phyloP scores from a whole-genome alignment of 2,113 vertebrate species.

The Paradoxurus hermaphroditus region DNA sequence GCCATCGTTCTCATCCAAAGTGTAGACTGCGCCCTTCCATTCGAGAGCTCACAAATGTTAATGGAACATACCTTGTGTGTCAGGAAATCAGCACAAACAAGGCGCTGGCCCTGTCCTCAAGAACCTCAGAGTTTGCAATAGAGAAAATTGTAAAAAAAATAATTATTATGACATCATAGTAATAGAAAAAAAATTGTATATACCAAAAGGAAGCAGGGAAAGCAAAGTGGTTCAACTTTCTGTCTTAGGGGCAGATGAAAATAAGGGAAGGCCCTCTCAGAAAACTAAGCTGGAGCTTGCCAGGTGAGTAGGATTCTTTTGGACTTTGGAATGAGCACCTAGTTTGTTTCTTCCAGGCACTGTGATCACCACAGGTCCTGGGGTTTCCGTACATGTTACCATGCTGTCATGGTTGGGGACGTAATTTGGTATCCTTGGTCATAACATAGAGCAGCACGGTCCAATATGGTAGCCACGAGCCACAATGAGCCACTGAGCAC shows the following conservation, averaged over 20 bases:
- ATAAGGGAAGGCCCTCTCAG: neutral
- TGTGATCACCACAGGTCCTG: neutral
- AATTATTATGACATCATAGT: neutral
- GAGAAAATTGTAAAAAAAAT: neutral
- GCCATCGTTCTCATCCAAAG: neutral
- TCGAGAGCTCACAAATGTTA: neutral
- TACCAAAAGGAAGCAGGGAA: neutral
- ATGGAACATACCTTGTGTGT: neutral
- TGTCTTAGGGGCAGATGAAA: neutral
- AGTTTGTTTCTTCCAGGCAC: neutral
- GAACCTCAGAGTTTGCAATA: neutral
- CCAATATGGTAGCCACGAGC: neutral
- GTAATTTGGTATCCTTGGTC: neutral
- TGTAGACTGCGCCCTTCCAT: neutral
- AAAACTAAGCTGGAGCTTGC: neutral
- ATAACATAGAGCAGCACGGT: neutral
- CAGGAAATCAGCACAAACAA: neutral
- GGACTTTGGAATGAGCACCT: neutral
- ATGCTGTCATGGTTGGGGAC: too few relatives aligned
- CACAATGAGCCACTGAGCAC: neutral
- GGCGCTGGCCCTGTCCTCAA: neutral
- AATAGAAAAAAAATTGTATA: neutral
- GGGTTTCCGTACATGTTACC: neutral
- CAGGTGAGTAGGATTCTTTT: neutral
- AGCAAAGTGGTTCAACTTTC: neutral